Evolutionary conservation across 2,888 invertebrate species (phyloP).

Genomic region (Pollenia griseotomentosa): DNA sequence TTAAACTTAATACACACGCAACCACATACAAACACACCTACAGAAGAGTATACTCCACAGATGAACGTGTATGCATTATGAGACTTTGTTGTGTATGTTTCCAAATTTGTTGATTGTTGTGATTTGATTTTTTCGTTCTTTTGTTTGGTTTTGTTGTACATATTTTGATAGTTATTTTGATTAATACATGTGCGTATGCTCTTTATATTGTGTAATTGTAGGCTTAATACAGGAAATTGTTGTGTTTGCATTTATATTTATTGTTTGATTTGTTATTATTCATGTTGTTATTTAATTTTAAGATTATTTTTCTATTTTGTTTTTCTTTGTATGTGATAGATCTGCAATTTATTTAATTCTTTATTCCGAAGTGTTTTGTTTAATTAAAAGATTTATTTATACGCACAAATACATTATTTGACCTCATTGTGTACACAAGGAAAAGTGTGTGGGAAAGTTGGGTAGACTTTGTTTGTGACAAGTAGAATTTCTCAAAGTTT

Average conservation of each 20-base stretch:
- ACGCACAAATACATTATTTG: too few species aligned
- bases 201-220: background rate
- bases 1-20: constrained; percentile 16
- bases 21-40: background rate
- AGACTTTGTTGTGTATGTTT: background rate
- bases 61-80: background rate
- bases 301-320: constrained; percentile 29
- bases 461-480: background rate
- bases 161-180: constrained; percentile 15
- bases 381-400: background rate
- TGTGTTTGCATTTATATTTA: constrained; percentile 51
- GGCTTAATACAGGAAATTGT: constrained; percentile 37
- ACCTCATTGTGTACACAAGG: too few species aligned
- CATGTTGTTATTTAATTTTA: constrained; percentile 60
- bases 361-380: constrained; percentile 20
- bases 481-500: background rate
- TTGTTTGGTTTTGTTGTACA: background rate
- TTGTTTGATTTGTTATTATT: constrained; percentile 43
- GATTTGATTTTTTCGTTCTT: constrained; percentile 20
- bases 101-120: constrained; percentile 55
- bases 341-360: constrained; percentile 12
- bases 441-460: constrained; percentile 14
- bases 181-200: background rate
- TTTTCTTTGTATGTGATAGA: background rate
- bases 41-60: background rate